Conservation (phyloP, 2,113 vertebrate genomes). For the Varanus salvator region DNA sequence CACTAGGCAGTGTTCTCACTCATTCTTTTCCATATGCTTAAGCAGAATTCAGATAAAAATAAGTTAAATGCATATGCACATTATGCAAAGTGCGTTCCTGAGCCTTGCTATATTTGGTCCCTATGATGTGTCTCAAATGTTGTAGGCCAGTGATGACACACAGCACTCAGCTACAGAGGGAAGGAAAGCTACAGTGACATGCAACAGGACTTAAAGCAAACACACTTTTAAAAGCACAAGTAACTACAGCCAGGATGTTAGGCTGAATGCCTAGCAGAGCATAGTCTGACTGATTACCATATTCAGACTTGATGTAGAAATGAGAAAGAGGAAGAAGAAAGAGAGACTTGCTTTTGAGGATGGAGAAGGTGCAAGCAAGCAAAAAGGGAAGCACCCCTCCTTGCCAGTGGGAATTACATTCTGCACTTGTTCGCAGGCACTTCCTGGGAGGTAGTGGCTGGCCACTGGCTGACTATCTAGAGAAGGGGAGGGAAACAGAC, state of each 20-base stretch:
- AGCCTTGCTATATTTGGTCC: constrained; percentile 76
- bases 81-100: constrained; percentile 78
- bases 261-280: not conserved
- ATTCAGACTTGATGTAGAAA: not conserved
- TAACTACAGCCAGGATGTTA: not conserved
- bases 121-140: constrained; percentile 72
- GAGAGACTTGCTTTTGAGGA: no score
- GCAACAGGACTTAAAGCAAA: constrained; percentile 71
- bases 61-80: constrained; percentile 78
- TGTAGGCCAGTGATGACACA: constrained; percentile 71
- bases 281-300: not conserved
- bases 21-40: constrained; percentile 76
- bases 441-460: no score
- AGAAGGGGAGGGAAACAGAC: no score
- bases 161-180: constrained; percentile 68
- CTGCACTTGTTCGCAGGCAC: no score
- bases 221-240: constrained; percentile 23
- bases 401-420: no score
- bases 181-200: constrained; percentile 68
- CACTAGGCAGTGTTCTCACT: constrained; percentile 74
- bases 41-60: constrained; percentile 77
- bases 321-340: not conserved
- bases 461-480: no score
- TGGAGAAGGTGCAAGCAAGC: no score
- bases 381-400: no score